Evolutionary conservation across 2,797 vertebrate genomes (phyloP).

Genomic region (Ciconia nigra): DNA sequence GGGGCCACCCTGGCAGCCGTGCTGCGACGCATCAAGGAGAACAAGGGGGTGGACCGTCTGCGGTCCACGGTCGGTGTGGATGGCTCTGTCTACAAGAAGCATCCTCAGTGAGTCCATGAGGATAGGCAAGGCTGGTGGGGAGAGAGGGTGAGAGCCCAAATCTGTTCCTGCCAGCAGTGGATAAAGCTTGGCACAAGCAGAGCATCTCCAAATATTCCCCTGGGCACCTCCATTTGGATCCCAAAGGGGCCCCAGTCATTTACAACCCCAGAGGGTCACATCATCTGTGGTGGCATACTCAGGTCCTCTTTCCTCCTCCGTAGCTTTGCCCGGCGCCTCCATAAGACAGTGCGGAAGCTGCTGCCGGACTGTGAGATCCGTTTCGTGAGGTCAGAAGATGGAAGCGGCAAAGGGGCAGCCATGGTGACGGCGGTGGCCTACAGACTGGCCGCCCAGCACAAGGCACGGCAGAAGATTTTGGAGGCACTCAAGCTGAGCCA

Average conservation of each 20-base stretch:
- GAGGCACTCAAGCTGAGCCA: conserved; percentile 82
- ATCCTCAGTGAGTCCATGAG: conserved; percentile 83
- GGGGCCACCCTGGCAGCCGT: conserved; percentile 86
- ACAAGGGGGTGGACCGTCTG: conserved; percentile 86
- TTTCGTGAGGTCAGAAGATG: conserved; percentile 89
- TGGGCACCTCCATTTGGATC: fast-evolving
- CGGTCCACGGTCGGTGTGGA: conserved; percentile 90
- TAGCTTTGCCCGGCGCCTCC: conserved; percentile 89
- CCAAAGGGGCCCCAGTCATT: not conserved
- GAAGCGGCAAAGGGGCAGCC: conserved; percentile 93
- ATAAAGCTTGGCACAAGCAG: not conserved
- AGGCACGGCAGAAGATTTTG: conserved; percentile 83
- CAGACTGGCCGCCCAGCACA: conserved; percentile 85
- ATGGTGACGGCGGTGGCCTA: conserved; percentile 97
- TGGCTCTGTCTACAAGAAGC: conserved; percentile 94
- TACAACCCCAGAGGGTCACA: not conserved
- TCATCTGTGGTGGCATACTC: fast-evolving
- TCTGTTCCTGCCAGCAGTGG: not conserved
- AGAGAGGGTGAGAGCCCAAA: no score
- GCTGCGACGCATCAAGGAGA: conserved; percentile 89
- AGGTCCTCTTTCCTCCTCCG: not conserved
- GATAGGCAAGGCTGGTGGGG: not conserved
- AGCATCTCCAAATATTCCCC: not conserved
- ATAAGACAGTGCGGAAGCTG: conserved; percentile 89
- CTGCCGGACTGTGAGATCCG: conserved; percentile 92